Evolutionary conservation across 1,140 invertebrate genomes (phyloP).

Genomic region (Nephila pilipes): DNA sequence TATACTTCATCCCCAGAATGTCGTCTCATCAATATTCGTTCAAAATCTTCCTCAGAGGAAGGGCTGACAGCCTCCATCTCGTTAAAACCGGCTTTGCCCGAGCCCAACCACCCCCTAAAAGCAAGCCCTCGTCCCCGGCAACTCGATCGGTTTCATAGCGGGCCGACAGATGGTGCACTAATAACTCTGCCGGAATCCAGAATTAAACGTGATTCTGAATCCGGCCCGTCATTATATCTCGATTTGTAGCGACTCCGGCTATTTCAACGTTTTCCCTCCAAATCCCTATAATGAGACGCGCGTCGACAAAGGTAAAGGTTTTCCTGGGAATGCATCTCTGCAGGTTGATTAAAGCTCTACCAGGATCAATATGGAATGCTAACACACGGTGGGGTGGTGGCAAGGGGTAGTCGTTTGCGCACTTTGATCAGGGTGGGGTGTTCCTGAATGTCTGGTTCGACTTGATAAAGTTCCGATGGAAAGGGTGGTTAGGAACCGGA

Average conservation of each 20-base stretch:
- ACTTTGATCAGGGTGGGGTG: not conserved
- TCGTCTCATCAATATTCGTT: slow-evolving; percentile 62
- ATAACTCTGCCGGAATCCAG: slow-evolving; percentile 58
- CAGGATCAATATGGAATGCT: not conserved
- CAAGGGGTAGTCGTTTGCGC: not conserved
- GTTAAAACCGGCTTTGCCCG: slow-evolving; percentile 67
- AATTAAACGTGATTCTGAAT: slow-evolving; percentile 64
- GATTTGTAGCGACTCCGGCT: slow-evolving; percentile 60
- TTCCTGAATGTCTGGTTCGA: not conserved
- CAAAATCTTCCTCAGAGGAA: not conserved
- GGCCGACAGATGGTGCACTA: slow-evolving; percentile 48
- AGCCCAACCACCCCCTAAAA: slow-evolving; percentile 7
- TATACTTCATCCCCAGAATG: not conserved
- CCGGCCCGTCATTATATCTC: slow-evolving; percentile 72
- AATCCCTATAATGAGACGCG: slow-evolving; percentile 62
- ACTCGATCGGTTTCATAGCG: not conserved
- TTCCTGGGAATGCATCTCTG: not conserved
- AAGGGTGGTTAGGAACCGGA: not conserved
- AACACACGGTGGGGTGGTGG: not conserved
- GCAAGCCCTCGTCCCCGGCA: not conserved
- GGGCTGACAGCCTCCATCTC: slow-evolving; percentile 43
- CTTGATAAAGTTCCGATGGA: slow-evolving; percentile 28
- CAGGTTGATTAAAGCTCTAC: slow-evolving; percentile 56
- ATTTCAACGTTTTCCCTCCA: slow-evolving; percentile 58
- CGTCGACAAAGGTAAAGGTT: slow-evolving; percentile 44